A percentile compares a stretch with the other conserved stretches of the same genome.
phyloP scores from a whole-genome alignment of 1,140 invertebrate species.

The Drosophila trapezifrons region DNA sequence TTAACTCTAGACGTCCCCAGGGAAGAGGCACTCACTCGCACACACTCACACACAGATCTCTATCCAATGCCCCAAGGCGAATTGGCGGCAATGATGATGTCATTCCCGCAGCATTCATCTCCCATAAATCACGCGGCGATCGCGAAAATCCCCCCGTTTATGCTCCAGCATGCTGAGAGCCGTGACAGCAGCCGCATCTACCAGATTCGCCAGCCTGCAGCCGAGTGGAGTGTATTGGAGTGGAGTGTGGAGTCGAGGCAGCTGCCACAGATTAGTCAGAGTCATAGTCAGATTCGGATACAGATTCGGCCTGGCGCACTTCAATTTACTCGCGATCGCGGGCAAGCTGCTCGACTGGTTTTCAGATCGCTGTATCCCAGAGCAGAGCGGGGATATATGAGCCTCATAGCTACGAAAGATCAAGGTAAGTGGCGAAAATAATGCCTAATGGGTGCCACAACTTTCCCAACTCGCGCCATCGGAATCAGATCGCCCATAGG shows the following conservation, averaged over 20 bases:
- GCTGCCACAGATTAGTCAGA: slow-evolving; percentile 78
- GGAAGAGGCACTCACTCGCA: neutral
- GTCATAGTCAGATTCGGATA: slow-evolving; percentile 44
- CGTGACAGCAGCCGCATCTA: slow-evolving; percentile 39
- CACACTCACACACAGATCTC: slow-evolving; percentile 1
- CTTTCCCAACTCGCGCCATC: neutral
- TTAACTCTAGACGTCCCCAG: slow-evolving; percentile 24
- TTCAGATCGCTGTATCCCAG: slow-evolving; percentile 11
- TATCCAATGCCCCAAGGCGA: slow-evolving; percentile 24
- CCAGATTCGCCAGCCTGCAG: slow-evolving; percentile 42
- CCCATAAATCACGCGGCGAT: slow-evolving; percentile 66
- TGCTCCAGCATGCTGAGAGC: slow-evolving; percentile 48
- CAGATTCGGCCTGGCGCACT: slow-evolving; percentile 46
- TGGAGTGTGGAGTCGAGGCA: slow-evolving; percentile 66
- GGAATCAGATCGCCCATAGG: slow-evolving; percentile 14
- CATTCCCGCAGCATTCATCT: slow-evolving; percentile 59
- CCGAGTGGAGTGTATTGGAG: slow-evolving; percentile 12
- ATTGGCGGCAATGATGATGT: slow-evolving; percentile 60
- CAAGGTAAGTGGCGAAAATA: slow-evolving; percentile 64
- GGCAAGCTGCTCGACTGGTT: slow-evolving; percentile 66
- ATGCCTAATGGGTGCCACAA: slow-evolving; percentile 7
- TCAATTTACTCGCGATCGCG: slow-evolving; percentile 53
- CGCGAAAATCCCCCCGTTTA: slow-evolving; percentile 57
- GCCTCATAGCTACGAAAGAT: slow-evolving; percentile 46
- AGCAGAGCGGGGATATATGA: slow-evolving; percentile 13